A percentile compares a stretch with the other conserved stretches of the same genome.
phyloP scores from a whole-genome alignment of 2,113 vertebrate genomes.

The Psilopogon haemacephalus region DNA sequence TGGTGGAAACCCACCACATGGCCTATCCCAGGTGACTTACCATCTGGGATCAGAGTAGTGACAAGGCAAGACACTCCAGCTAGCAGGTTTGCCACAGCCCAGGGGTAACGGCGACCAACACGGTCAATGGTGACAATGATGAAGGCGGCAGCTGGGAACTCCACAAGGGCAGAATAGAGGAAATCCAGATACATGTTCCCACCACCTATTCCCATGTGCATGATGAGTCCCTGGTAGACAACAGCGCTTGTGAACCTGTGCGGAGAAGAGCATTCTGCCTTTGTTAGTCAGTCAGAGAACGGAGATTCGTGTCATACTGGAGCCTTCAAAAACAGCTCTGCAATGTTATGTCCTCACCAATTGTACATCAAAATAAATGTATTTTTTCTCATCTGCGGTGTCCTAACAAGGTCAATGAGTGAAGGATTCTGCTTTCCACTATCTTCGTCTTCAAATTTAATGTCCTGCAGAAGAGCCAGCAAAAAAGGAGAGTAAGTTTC shows the following conservation, averaged over 20 bases:
- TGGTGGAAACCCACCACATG: not conserved
- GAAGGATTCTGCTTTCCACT: conserved; percentile 66
- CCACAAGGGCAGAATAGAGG: conserved; percentile 76
- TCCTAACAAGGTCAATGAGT: conserved; percentile 75
- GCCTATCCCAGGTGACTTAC: conserved; percentile 37
- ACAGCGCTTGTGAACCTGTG: conserved; percentile 76
- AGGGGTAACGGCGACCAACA: conserved; percentile 75
- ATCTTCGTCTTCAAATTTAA: conserved; percentile 68
- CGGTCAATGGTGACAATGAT: conserved; percentile 73
- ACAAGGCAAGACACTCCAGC: conserved; percentile 73
- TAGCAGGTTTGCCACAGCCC: conserved; percentile 69
- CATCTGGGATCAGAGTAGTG: conserved; percentile 70
- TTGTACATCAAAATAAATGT: conserved; percentile 82
- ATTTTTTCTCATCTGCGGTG: conserved; percentile 80
- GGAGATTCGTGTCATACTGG: not conserved
- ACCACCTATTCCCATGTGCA: conserved; percentile 74
- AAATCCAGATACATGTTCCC: conserved; percentile 78
- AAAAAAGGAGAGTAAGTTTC: not conserved
- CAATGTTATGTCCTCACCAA: conserved; percentile 66
- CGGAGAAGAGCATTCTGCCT: not conserved
- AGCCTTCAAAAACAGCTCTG: not conserved
- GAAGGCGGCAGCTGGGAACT: conserved; percentile 76
- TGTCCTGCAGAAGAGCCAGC: conserved; percentile 42
- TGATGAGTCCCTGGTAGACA: conserved; percentile 82
- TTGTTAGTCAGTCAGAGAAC: not conserved